Conservation (phyloP, 2,113 vertebrate species). For the Phoenicopterus ruber region DNA sequence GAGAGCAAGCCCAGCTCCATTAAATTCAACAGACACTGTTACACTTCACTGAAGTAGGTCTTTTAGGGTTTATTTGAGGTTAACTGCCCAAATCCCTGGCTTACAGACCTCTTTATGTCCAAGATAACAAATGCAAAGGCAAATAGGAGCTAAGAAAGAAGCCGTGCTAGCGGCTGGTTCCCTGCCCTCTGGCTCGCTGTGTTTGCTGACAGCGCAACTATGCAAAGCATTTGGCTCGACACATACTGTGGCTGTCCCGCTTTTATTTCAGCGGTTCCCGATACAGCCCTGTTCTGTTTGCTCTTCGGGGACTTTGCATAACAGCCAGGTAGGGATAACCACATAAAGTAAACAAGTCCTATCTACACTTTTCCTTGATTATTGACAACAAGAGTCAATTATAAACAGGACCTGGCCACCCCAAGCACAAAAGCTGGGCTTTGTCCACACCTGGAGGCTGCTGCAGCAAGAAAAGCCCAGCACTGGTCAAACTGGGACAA, state of each 20-base stretch:
- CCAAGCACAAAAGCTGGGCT: not conserved
- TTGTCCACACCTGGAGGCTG: not conserved
- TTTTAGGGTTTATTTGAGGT: constrained; percentile 56
- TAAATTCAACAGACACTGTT: not conserved
- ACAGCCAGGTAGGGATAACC: not conserved
- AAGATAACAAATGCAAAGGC: constrained; percentile 37
- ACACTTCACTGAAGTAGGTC: not conserved
- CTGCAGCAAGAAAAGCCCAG: not conserved
- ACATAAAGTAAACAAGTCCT: not conserved
- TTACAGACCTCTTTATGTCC: constrained; percentile 34
- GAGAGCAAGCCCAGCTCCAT: not conserved
- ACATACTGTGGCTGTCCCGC: not conserved
- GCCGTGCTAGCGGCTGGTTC: not conserved
- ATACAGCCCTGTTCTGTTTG: not conserved
- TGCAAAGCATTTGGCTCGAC: not conserved
- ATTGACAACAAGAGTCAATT: not conserved
- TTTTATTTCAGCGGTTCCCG: not conserved
- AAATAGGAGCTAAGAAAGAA: constrained; percentile 16
- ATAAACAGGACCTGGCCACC: not conserved
- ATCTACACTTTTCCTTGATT: not conserved
- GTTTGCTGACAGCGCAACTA: constrained; percentile 37
- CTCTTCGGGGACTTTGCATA: not conserved
- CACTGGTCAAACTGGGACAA: not conserved
- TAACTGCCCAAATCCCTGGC: constrained; percentile 42
- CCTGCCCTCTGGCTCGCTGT: not conserved